Percentiles rank a stretch among this genome's conserved stretches.
Conservation (phyloP, 2,113 vertebrate genomes). For the Seriola dumerili region DNA sequence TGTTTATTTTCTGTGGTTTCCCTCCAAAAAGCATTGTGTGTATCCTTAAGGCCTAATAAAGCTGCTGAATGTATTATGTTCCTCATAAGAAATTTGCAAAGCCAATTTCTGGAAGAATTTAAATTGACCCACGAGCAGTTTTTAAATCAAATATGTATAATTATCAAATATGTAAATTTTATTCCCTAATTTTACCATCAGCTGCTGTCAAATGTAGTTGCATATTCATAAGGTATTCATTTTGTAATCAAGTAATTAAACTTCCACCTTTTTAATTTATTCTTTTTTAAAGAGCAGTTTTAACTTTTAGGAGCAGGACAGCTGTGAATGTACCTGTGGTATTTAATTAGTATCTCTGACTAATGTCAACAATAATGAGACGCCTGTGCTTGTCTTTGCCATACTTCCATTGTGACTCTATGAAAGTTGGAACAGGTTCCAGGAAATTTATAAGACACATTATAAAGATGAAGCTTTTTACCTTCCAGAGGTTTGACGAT, state of each 20-base stretch:
- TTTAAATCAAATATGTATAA: too few relatives aligned
- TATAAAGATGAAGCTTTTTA: conserved; percentile 55
- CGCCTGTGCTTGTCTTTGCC: background rate
- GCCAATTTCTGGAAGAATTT: background rate
- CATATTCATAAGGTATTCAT: too few relatives aligned
- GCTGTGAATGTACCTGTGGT: background rate
- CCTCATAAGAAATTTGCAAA: background rate
- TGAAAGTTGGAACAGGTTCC: background rate
- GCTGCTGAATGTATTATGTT: background rate
- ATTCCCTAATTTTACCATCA: too few relatives aligned
- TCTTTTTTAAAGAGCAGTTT: too few relatives aligned
- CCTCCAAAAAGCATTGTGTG: background rate
- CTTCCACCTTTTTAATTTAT: too few relatives aligned
- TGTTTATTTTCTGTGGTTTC: background rate
- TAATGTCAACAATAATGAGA: too few relatives aligned
- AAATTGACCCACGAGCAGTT: background rate
- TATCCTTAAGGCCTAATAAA: background rate
- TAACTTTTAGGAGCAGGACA: too few relatives aligned
- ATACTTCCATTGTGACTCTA: background rate
- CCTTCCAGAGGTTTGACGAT: conserved; percentile 92
- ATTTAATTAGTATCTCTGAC: background rate
- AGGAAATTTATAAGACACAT: background rate
- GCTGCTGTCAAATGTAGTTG: too few relatives aligned
- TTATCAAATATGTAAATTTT: too few relatives aligned
- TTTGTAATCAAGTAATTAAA: too few relatives aligned